phyloP scores from a whole-genome alignment of 1,140 invertebrate genomes.

The Drosophila kanapiae region DNA sequence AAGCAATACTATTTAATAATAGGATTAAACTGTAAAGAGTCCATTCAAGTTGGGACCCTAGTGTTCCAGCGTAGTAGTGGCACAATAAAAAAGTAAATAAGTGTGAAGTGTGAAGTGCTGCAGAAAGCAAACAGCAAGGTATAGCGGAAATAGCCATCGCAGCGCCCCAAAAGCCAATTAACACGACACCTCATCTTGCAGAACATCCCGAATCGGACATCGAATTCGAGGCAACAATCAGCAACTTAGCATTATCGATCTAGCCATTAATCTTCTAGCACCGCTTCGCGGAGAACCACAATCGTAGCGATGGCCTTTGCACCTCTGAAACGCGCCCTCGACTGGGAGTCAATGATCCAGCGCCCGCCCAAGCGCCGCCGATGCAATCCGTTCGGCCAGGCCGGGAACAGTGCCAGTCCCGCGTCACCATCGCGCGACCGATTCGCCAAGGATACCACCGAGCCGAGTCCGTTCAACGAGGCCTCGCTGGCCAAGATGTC shows the following conservation, averaged over 20 bases:
- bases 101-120: conserved; percentile 75
- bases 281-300: conserved; percentile 17
- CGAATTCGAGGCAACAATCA: conserved; percentile 54
- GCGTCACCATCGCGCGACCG: conserved; percentile 86
- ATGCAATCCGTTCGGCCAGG: conserved; percentile 92
- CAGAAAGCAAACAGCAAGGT: conserved; percentile 47
- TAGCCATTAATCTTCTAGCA: conserved; percentile 5
- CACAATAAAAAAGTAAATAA: conserved; percentile 81
- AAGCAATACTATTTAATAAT: conserved; percentile 54
- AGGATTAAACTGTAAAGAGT: conserved; percentile 33
- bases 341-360: conserved; percentile 95
- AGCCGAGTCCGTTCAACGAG: conserved; percentile 92
- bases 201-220: conserved; percentile 14
- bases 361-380: conserved; percentile 94
- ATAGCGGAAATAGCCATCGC: conserved; percentile 31
- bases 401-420: conserved; percentile 88
- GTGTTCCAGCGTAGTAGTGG: conserved; percentile 40
- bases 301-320: conserved; percentile 94
- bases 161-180: conserved; percentile 24
- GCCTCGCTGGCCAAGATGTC: conserved; percentile 91
- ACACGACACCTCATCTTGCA: conserved; percentile 50
- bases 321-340: conserved; percentile 95
- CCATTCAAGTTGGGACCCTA: conserved; percentile 31
- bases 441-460: conserved; percentile 85
- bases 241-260: conserved; percentile 26